Conservation (phyloP, 2,797 vertebrate genomes). For the Etheostoma nigrum region DNA sequence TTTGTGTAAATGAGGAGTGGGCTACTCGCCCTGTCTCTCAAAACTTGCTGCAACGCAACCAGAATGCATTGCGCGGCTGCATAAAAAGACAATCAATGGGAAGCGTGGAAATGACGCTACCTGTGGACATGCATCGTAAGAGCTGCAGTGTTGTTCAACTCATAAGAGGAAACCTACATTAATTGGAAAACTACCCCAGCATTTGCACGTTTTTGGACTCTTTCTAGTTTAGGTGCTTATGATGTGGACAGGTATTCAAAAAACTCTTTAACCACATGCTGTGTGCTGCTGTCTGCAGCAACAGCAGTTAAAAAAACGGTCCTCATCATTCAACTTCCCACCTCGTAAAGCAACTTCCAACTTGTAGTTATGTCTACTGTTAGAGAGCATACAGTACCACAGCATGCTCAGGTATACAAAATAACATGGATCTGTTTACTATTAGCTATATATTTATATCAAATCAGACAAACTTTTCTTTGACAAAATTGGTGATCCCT, state of each 20-base stretch:
- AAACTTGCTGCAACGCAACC: no score
- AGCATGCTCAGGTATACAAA: constrained; percentile 81
- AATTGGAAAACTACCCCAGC: neutral
- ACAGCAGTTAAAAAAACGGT: constrained; percentile 82
- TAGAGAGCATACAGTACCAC: constrained; percentile 74
- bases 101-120: no score
- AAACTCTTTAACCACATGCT: constrained; percentile 77
- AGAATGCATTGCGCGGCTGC: no score
- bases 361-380: constrained; percentile 60
- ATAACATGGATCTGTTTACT: constrained; percentile 72
- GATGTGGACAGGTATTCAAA: constrained; percentile 70
- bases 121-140: neutral
- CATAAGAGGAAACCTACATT: neutral
- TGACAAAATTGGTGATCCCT: constrained; percentile 64
- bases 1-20: no score
- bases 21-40: no score
- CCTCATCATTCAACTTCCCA: constrained; percentile 66
- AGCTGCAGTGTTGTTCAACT: constrained; percentile 13
- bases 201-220: constrained; percentile 18
- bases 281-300: constrained; percentile 64
- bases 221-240: constrained; percentile 29
- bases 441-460: constrained; percentile 65
- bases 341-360: constrained; percentile 66
- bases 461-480: constrained; percentile 66
- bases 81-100: no score